phyloP scores from a whole-genome alignment of 2,113 vertebrate genomes.

The Ceuthmochares aereus region DNA sequence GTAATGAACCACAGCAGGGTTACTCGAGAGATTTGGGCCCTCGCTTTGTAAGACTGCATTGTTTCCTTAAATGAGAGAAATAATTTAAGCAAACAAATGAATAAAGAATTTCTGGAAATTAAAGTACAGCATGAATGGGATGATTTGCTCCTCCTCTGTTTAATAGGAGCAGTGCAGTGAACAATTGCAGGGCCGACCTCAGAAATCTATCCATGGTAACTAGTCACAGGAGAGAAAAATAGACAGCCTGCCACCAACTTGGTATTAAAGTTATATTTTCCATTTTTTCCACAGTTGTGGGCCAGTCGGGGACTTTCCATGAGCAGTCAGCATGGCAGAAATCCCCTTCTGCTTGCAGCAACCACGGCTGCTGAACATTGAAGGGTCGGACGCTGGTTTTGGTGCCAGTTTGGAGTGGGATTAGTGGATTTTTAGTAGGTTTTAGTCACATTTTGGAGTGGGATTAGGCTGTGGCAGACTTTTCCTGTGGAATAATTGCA shows the following conservation, averaged over 20 bases:
- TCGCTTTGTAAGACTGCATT: constrained; percentile 14
- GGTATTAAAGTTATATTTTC: constrained; percentile 46
- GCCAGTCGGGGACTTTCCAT: constrained; percentile 50
- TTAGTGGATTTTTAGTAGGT: background rate
- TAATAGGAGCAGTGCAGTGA: constrained; percentile 3
- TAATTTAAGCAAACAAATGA: constrained; percentile 66
- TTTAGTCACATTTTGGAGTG: background rate
- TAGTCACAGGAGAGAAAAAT: constrained; percentile 49
- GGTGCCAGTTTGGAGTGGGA: background rate
- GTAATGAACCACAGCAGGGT: constrained; percentile 53
- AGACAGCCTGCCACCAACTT: constrained; percentile 48
- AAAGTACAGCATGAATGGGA: background rate
- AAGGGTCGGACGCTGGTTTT: background rate
- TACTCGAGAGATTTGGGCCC: constrained; percentile 32
- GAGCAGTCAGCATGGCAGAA: constrained; percentile 13
- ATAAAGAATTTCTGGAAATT: constrained; percentile 67
- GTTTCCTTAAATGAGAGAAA: constrained; percentile 66
- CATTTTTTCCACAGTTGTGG: background rate
- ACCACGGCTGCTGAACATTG: background rate
- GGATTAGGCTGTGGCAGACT: background rate
- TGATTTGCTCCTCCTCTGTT: constrained; percentile 49
- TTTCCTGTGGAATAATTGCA: accelerated
- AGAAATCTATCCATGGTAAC: constrained; percentile 67
- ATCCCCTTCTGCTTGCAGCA: constrained; percentile 22
- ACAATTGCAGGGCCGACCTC: constrained; percentile 57